Conservation (phyloP, 2,888 invertebrate genomes). For the Mycalesis mineus region DNA sequence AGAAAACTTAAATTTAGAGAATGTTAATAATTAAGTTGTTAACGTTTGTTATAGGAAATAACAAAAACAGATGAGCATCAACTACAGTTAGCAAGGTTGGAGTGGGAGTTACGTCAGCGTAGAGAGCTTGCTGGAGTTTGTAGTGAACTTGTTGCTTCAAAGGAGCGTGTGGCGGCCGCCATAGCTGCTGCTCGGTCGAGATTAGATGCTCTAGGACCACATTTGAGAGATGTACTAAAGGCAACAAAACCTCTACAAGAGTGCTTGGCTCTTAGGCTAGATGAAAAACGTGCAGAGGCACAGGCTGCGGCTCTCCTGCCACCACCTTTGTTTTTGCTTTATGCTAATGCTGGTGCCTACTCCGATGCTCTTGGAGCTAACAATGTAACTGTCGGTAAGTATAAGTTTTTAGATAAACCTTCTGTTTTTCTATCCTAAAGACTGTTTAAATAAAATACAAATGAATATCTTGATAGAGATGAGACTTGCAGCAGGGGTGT, state of each 20-base stretch:
- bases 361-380: constrained; percentile 84
- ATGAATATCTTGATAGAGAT: too few species aligned
- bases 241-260: constrained; percentile 94
- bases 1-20: not conserved
- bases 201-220: constrained; percentile 89
- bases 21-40: constrained; percentile 6
- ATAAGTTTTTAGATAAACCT: not conserved
- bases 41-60: constrained; percentile 68
- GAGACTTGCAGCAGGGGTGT: too few species aligned
- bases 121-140: constrained; percentile 88
- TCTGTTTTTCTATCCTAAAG: not conserved
- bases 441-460: too few species aligned
- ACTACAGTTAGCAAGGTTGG: constrained; percentile 88
- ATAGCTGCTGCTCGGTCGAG: constrained; percentile 86
- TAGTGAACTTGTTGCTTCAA: constrained; percentile 85
- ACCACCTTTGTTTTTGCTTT: constrained; percentile 89
- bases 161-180: constrained; percentile 85
- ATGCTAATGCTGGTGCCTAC: constrained; percentile 90
- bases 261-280: constrained; percentile 88
- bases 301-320: constrained; percentile 86
- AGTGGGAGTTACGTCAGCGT: constrained; percentile 94
- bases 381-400: constrained; percentile 64
- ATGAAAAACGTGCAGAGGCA: constrained; percentile 87
- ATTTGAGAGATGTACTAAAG: constrained; percentile 79
- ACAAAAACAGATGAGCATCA: constrained; percentile 87